These are phyloP conservation scores for Meandrina meandrites DNA, from an alignment of 92 coral and sea anemone species.

Conservation along the genomic window DNA sequence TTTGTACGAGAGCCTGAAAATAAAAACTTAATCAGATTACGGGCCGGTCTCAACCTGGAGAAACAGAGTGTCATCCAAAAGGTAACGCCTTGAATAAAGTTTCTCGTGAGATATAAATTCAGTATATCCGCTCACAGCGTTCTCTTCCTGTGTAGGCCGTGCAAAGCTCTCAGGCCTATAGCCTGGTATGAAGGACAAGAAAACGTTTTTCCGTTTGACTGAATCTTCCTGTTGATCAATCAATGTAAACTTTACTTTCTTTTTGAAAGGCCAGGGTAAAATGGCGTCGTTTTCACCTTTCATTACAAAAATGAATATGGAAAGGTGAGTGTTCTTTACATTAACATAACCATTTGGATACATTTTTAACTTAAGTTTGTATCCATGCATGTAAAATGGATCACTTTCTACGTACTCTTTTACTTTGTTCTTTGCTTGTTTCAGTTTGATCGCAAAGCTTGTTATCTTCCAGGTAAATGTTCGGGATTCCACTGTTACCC, in stretches of 20 bases:
- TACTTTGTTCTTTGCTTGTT: slow-evolving; percentile 8
- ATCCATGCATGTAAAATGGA: slow-evolving; percentile 50
- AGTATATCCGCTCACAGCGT: no score
- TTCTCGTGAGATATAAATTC: no score
- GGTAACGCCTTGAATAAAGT: no score
- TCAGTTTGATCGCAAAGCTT: slow-evolving; percentile 2
- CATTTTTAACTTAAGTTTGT: slow-evolving; percentile 30
- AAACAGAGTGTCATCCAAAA: no score
- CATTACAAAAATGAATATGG: slow-evolving; percentile 26
- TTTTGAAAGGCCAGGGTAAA: slow-evolving; percentile 51
- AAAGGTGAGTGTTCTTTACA: slow-evolving; percentile 23
- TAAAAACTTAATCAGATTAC: no score
- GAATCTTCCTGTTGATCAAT: slow-evolving; percentile 45
- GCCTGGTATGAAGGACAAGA: no score
- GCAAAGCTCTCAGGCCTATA: no score
- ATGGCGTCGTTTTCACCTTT: slow-evolving; percentile 56
- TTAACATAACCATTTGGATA: slow-evolving; percentile 15
- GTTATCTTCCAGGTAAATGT: slow-evolving; percentile 49
- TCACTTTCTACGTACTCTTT: slow-evolving; percentile 8
- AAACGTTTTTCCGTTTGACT: no score
- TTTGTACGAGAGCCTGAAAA: no score
- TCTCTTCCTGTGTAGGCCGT: no score
- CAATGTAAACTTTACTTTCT: slow-evolving; percentile 37
- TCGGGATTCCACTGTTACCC: not conserved
- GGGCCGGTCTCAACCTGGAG: no score